phyloP scores from a whole-genome alignment of 2,888 invertebrate genomes.

The Anodontia alba region DNA sequence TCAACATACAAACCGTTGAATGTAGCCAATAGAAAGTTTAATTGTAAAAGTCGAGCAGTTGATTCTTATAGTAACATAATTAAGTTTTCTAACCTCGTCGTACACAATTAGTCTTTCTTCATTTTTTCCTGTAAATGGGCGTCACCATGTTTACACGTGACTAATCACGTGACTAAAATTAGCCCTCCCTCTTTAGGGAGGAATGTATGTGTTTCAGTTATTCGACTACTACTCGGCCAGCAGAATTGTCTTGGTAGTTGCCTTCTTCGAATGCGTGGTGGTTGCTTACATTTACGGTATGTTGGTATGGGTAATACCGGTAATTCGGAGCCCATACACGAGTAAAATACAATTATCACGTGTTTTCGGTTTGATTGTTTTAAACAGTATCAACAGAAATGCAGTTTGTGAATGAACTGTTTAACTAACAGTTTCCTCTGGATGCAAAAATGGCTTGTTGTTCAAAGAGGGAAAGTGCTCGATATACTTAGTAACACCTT shows the following conservation, averaged over 20 bases:
- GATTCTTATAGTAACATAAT: too few species aligned
- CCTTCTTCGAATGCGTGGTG: slow-evolving; percentile 91
- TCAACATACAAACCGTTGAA: too few species aligned
- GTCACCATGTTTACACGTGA: slow-evolving; percentile 13
- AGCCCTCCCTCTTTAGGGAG: slow-evolving; percentile 86
- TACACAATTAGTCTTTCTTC: too few species aligned
- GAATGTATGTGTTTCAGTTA: slow-evolving; percentile 89
- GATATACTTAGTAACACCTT: too few species aligned
- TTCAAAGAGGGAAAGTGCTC: too few species aligned
- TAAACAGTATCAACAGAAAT: background rate
- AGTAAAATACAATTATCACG: background rate
- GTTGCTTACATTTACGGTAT: slow-evolving; percentile 93
- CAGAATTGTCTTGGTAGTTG: slow-evolving; percentile 88
- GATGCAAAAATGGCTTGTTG: too few species aligned
- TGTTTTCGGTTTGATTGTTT: background rate
- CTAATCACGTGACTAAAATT: slow-evolving; percentile 7
- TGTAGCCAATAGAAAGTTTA: too few species aligned
- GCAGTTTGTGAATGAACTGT: background rate
- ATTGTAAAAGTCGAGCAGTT: too few species aligned
- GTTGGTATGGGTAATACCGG: slow-evolving; percentile 31
- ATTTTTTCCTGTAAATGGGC: background rate
- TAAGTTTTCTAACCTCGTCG: too few species aligned
- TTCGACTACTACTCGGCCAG: slow-evolving; percentile 89
- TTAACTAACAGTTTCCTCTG: background rate
- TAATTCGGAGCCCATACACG: slow-evolving; percentile 1